These are phyloP conservation scores for Trichonephila clavipes DNA, from an alignment of 1,140 invertebrate species.

Conservation along the genomic window DNA sequence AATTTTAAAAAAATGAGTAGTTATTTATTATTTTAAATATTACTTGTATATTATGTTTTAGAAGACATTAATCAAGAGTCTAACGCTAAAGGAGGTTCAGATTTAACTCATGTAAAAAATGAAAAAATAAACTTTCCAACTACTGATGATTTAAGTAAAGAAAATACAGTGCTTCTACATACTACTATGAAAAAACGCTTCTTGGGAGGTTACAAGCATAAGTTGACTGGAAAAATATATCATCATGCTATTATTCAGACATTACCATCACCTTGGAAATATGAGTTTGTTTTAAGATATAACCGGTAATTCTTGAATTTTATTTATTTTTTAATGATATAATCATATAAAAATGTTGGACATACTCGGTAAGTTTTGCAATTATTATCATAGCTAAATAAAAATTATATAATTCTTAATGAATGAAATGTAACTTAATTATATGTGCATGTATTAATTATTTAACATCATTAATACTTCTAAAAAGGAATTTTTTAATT, in stretches of 20 bases:
- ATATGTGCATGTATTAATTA: too few species aligned
- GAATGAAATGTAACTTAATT: too few species aligned
- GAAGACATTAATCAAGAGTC: not conserved
- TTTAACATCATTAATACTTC: too few species aligned
- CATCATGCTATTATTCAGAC: conserved; percentile 43
- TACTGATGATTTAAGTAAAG: not conserved
- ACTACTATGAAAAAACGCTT: not conserved
- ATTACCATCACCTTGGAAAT: conserved; percentile 53
- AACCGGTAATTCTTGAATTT: not conserved
- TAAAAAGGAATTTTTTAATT: too few species aligned
- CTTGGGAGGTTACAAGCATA: conserved; percentile 54
- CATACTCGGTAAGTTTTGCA: too few species aligned
- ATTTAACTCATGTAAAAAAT: not conserved
- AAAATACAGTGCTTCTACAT: not conserved
- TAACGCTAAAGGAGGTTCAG: not conserved
- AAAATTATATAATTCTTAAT: too few species aligned
- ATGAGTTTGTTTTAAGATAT: conserved; percentile 27
- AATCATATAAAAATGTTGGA: too few species aligned
- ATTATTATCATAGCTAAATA: too few species aligned
- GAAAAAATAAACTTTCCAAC: not conserved
- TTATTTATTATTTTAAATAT: too few species aligned
- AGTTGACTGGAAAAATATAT: conserved; percentile 50
- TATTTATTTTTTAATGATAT: too few species aligned
- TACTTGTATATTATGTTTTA: not conserved
- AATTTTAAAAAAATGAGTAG: too few species aligned